Evolutionary conservation across 2,888 invertebrate genomes (phyloP), one percentile per base, ranked within the genome.

Genomic region (Gnatocerus cornutus): DNA sequence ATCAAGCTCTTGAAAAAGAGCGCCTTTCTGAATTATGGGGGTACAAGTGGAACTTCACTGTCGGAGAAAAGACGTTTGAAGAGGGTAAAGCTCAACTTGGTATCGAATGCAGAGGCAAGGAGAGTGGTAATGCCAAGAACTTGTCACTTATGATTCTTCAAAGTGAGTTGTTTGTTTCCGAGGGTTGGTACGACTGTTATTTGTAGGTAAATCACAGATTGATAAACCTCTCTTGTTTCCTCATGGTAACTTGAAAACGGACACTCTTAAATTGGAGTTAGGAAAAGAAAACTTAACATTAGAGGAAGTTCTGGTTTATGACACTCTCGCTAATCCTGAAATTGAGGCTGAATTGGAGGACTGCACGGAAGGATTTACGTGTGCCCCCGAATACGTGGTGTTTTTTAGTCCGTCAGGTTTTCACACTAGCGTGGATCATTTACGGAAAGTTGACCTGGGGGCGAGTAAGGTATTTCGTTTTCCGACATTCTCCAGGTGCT

Each of bases 401-500:
- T 89, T 88, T 81, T 89, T 89, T 73, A 89, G 89, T 75, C 89
- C 89, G 0, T 89, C 89, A 3, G 89, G 89, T 13, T 84, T 89
- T 0, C 85, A 85, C 61, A 87, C 84, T 76, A 84, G 85, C 0
- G 73, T 85, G 37, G 83, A 85, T 0, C 83, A 85, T 73, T 83
- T 89, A 13, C 82, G 80, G 65, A 82, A 83, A 46, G 12, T 74
- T 13, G 76, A 79, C 66, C 72, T 79, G 58, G 33, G 71, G 3
- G 27, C 21, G 6, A 1, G 5, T 3, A 50, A 50, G 37, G 27
- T 43, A 43, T 10, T n/a, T 16, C 10, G 27, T 21, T 48, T 45
- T 12, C 48, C 8, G 12, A 0, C 30, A 65, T 48, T 39, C 29
- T 21, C 4, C 21, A 21, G 4, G 21, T 1, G 21, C 4, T 21